Conservation (phyloP, 1,140 invertebrate genomes). For the Listronotus oregonensis region DNA sequence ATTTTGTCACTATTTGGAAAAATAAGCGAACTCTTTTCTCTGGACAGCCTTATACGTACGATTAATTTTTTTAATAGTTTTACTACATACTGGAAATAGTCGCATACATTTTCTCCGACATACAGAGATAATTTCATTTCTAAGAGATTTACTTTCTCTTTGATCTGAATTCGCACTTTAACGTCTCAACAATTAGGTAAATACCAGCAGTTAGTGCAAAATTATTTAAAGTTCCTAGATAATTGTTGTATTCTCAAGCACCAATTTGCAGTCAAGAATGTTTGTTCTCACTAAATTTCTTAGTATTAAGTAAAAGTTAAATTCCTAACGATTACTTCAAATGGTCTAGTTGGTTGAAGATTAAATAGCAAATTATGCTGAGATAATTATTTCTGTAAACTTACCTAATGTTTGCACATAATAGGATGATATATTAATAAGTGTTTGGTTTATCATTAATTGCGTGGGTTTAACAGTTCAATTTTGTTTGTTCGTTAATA, state of each 20-base stretch:
- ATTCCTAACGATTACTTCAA: not conserved
- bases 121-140: conserved; percentile 6
- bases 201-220: not conserved
- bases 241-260: conserved; percentile 2
- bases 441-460: too few relatives aligned
- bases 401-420: not conserved
- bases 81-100: not conserved
- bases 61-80: not conserved
- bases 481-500: too few relatives aligned
- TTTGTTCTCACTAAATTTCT: conserved; percentile 8
- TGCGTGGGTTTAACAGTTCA: too few relatives aligned
- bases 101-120: not conserved
- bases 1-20: too few relatives aligned
- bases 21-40: too few relatives aligned
- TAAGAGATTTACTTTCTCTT: conserved; percentile 13
- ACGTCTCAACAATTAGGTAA: not conserved
- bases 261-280: not conserved
- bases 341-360: not conserved
- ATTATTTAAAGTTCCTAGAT: conserved; percentile 6
- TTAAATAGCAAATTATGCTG: not conserved
- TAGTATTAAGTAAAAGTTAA: conserved; percentile 12
- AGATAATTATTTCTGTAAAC: too few relatives aligned
- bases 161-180: not conserved
- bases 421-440: too few relatives aligned
- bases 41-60: too few relatives aligned